Evolutionary conservation across 2,888 invertebrate species (phyloP).

Genomic region (Eupelmus urozonus): DNA sequence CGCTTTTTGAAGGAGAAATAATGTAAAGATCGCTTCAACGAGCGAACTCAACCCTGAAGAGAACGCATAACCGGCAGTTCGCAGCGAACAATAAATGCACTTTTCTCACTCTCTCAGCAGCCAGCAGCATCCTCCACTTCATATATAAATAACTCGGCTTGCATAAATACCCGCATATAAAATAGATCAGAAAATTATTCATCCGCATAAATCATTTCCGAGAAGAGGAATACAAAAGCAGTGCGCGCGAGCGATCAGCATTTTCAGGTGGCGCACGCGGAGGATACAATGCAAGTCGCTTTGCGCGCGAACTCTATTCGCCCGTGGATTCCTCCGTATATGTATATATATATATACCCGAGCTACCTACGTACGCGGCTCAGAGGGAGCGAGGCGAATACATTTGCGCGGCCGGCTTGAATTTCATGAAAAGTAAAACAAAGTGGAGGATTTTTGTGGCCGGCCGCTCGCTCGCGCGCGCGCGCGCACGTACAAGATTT

Average conservation of each 20-base stretch:
- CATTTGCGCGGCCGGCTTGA: slow-evolving; percentile 45
- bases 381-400: slow-evolving; percentile 6
- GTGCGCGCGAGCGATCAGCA: neutral
- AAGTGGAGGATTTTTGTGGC: slow-evolving; percentile 28
- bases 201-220: slow-evolving; percentile 31
- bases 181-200: slow-evolving; percentile 41
- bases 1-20: no score
- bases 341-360: slow-evolving; percentile 2
- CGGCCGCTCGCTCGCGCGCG: no score
- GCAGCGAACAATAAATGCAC: no score
- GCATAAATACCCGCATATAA: neutral
- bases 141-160: neutral
- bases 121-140: neutral
- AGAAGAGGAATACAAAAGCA: slow-evolving; percentile 3
- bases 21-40: no score
- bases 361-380: neutral
- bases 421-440: slow-evolving; percentile 57
- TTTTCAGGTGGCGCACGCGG: neutral
- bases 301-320: slow-evolving; percentile 1
- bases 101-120: neutral
- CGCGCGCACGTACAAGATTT: neutral
- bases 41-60: no score
- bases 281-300: neutral
- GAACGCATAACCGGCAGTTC: no score
- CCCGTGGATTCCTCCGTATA: neutral